Evolutionary conservation across 1,140 invertebrate genomes (phyloP), one percentile per base, ranked within the genome.

Genomic region (Carposina sasakii): DNA sequence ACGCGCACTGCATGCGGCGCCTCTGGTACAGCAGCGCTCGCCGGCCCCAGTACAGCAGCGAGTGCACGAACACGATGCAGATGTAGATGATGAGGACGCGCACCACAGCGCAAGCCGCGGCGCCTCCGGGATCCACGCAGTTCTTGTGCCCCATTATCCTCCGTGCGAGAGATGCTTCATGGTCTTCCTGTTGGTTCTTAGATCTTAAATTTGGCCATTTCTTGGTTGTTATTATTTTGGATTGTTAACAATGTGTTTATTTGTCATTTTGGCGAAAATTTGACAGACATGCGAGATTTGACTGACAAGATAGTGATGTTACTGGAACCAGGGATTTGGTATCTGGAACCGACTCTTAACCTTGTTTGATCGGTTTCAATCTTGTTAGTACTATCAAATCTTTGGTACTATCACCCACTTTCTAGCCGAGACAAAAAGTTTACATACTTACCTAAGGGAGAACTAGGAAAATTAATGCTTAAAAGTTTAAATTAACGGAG

Each of bases 21-120:
- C n/a, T n/a, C n/a, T n/a, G n/a, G n/a, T n/a, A n/a, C n/a, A n/a
- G 64, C 37, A 67, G 45, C 17, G 36, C 9, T 2, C 56, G 65
- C 0, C 67, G 62, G 31, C 68, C 61, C 60, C 60, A 69, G 62
- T 71, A 66, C 22, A 74, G 51, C 46, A 74, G 47, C 12, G 62
- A 58, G 58, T 74, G 71, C 13, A 71, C 49, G 13, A 67, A 17
- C 37, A 71, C 19, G 10, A 74, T 64, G 46, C 66, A 61, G 26
- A 58, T 47, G 56, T 69, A 71, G 9, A 74, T 20, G 15, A 71
- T 24, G 17, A 74, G 49, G 23, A 69, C 56, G 33, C 66, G 66
- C 22, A 64, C 17, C 28, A 71, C 57, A 2, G 58, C 54, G 42
- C 45, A 36, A 21, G 43, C 50, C 13, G 59, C 24, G 12, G 37